Evolutionary conservation across 1,140 invertebrate species (phyloP).

Genomic region (Heliconius melpomene): DNA sequence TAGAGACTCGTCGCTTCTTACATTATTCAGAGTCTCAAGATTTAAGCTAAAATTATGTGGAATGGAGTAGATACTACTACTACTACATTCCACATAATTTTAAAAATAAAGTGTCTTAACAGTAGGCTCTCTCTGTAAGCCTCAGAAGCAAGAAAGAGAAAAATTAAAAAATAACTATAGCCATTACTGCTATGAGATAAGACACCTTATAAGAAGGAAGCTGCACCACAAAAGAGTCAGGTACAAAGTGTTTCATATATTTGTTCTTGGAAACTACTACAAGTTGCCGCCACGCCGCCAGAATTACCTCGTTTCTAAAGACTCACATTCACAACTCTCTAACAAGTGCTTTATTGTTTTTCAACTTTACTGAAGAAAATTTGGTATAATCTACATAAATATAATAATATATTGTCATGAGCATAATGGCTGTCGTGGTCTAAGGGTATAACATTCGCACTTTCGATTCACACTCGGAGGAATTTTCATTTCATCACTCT

Average conservation of each 20-base stretch:
- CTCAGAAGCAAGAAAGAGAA: too few relatives aligned
- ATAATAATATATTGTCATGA: neutral
- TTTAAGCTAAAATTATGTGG: too few relatives aligned
- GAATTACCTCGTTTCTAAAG: neutral
- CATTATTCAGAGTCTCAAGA: too few relatives aligned
- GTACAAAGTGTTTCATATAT: constrained; percentile 10
- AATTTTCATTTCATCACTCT: neutral
- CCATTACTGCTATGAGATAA: neutral
- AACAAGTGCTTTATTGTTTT: neutral
- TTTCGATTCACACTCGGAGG: neutral
- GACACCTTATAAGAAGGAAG: neutral
- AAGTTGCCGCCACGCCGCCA: neutral
- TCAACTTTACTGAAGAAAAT: neutral
- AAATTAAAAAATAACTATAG: neutral
- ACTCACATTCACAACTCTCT: neutral
- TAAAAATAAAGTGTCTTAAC: too few relatives aligned
- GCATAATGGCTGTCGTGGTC: neutral
- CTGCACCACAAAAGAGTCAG: neutral
- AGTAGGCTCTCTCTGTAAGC: too few relatives aligned
- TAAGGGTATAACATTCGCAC: neutral
- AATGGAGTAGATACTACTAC: too few relatives aligned
- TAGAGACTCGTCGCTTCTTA: too few relatives aligned
- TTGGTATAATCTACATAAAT: neutral
- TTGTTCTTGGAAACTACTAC: neutral
- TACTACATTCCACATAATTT: too few relatives aligned